Base-by-base conservation (phyloP, 2,113 vertebrate species). In the Actinemys pallida region DNA sequence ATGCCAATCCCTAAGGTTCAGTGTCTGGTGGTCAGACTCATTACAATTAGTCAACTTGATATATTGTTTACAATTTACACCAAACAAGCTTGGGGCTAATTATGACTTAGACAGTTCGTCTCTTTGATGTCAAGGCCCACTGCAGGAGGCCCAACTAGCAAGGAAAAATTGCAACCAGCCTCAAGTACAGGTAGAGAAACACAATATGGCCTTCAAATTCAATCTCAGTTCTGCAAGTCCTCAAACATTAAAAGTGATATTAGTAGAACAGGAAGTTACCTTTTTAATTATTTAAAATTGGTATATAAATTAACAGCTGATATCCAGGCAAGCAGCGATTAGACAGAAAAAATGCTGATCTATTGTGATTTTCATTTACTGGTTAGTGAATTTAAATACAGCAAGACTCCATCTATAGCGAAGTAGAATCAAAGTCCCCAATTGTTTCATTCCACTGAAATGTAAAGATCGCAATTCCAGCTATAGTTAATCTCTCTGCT, bases 21-120 rank as follows among this genome's bases (percentile, higher is more conserved):
- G 86, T 80, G 93, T 96, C 96, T 97, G 96, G 53, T 91, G 90
- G 91, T 95, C 50, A 81, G 93, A 78, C 95, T 96, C 98, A 97
- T 97, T 97, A 95, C 96, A 98, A 98, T 97, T 97, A 98, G 96
- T 97, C 96, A 97, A 97, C 92, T 95, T 97, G 95, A 97, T 97
- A 94, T 96, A 98, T 97, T 96, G 97, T 97, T 97, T 97, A 96
- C 94, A 96, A 94, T 97, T 98, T 97, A 97, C 95, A 86, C 92
- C 97, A 96, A 96, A 92, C 95, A 97, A 98, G 96, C 94, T 93
- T 95, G 93, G 96, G 96, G 95, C 96, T 97, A 94, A 96, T 97
- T 97, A 97, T 96, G 96, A 97, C 88, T 97, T 95, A 17, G 96
- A 98, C 96, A 96, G 95, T 97, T 97, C 96, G 95, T 97, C 97